Conservation (phyloP, 2,113 vertebrate genomes). For the Podilymbus podiceps region DNA sequence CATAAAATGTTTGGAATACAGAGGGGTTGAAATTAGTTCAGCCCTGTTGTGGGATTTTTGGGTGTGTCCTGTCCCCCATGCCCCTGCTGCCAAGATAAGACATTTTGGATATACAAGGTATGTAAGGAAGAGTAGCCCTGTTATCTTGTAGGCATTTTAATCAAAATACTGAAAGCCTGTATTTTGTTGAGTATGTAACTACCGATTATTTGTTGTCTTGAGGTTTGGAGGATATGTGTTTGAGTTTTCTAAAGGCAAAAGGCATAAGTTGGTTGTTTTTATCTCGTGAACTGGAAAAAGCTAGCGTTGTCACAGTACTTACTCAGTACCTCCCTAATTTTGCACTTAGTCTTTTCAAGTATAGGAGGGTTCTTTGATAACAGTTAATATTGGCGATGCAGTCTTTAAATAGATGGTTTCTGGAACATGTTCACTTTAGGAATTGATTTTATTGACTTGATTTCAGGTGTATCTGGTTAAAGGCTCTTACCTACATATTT, state of each 20-base stretch:
- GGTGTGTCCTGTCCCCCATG: neutral
- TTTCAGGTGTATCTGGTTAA: neutral
- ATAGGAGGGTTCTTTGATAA: neutral
- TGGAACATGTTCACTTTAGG: neutral
- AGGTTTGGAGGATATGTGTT: neutral
- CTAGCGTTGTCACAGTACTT: neutral
- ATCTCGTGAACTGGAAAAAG: neutral
- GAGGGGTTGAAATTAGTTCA: neutral
- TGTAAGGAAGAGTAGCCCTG: neutral
- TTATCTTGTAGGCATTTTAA: neutral
- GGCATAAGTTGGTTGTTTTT: neutral
- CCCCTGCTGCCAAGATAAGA: accelerated
- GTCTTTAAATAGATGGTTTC: neutral
- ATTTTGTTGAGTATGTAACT: neutral
- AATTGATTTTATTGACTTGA: neutral
- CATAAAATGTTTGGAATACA: neutral
- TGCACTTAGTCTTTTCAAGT: neutral
- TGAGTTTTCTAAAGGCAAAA: neutral
- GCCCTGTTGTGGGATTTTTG: neutral
- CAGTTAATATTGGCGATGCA: neutral
- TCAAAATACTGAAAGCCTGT: neutral
- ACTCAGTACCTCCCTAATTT: neutral
- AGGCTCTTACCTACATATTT: neutral
- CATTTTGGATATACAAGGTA: neutral
- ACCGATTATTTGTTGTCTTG: neutral